These are phyloP conservation scores for Plebejus melissa DNA, from an alignment of 2,888 invertebrate genomes.

Conservation along the genomic window DNA sequence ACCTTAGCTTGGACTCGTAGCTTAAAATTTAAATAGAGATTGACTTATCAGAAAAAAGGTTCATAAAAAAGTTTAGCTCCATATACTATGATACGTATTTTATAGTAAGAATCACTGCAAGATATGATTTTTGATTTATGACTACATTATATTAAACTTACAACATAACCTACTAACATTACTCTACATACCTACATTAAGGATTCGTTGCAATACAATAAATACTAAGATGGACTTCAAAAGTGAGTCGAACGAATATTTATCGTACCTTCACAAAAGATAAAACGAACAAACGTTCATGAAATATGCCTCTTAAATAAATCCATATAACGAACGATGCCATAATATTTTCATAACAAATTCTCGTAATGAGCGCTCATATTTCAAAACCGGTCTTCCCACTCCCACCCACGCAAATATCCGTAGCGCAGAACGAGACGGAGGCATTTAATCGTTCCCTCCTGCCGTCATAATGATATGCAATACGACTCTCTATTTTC, in stretches of 20 bases:
- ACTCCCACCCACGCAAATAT: slow-evolving; percentile 35
- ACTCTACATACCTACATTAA: background rate
- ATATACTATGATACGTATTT: no score
- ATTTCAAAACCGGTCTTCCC: slow-evolving; percentile 44
- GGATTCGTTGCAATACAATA: background rate
- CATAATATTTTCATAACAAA: slow-evolving; percentile 49
- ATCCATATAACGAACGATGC: slow-evolving; percentile 34
- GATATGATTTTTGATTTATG: no score
- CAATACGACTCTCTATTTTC: slow-evolving; percentile 55
- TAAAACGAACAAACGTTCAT: slow-evolving; percentile 33
- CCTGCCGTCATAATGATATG: slow-evolving; percentile 59
- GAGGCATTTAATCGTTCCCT: slow-evolving; percentile 39
- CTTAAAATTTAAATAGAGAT: no score
- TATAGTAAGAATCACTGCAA: no score
- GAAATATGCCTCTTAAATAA: slow-evolving; percentile 35
- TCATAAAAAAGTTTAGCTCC: no score
- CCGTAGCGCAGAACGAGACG: slow-evolving; percentile 45
- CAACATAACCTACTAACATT: background rate
- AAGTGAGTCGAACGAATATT: slow-evolving; percentile 16
- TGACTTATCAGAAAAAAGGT: no score
- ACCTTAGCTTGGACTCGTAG: no score
- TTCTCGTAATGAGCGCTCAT: slow-evolving; percentile 44
- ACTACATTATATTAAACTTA: no score
- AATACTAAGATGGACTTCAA: background rate
- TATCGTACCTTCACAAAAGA: slow-evolving; percentile 25